Percentiles rank a stretch among this genome's conserved stretches.
Evolutionary conservation across 2,888 invertebrate genomes (phyloP).

Genomic region (Mimachlamys varia): DNA sequence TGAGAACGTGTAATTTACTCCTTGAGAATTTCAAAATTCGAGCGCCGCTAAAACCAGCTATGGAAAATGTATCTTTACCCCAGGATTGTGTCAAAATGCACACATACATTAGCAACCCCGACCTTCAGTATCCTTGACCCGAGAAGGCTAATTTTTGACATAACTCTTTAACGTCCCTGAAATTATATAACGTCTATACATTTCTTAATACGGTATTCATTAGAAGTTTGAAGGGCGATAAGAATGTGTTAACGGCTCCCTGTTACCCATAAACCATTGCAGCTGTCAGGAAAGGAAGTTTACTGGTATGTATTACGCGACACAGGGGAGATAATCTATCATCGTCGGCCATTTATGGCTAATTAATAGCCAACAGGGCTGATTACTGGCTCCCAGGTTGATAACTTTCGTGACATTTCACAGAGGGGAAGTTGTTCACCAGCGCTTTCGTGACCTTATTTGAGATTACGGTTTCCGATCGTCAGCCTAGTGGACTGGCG

Average conservation of each 20-base stretch:
- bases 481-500: no score
- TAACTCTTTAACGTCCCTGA: not conserved
- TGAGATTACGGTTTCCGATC: not conserved
- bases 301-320: conserved; percentile 3
- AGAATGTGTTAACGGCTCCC: not conserved
- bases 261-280: not conserved
- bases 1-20: no score
- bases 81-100: no score
- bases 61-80: no score
- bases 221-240: not conserved
- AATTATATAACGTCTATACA: not conserved
- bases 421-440: not conserved
- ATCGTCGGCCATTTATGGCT: conserved; percentile 17
- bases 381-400: not conserved
- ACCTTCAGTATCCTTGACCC: not conserved
- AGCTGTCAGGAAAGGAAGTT: not conserved
- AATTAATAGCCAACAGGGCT: conserved; percentile 4
- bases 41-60: no score
- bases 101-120: not conserved
- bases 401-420: not conserved
- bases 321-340: conserved; percentile 11
- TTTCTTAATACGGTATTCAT: conserved; percentile 28
- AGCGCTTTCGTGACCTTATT: not conserved
- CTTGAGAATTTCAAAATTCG: no score
- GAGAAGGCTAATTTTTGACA: not conserved